Conservation (phyloP, 2,113 vertebrate species). For the Gallinago media region DNA sequence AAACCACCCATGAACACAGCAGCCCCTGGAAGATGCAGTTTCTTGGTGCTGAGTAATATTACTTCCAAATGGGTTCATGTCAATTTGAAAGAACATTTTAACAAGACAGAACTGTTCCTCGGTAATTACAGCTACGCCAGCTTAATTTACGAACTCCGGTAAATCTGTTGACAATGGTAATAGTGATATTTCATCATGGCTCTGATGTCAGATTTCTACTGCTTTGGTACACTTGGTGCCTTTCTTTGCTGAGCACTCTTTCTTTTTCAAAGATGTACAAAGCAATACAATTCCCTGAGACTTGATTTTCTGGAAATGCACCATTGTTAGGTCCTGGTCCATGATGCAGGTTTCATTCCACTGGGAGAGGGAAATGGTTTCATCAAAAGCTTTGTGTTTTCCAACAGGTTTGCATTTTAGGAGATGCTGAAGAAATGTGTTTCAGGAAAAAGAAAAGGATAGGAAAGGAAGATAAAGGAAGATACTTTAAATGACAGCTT, state of each 20-base stretch:
- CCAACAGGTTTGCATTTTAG: background rate
- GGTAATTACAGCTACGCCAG: background rate
- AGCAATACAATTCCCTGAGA: background rate
- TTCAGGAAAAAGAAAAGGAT: background rate
- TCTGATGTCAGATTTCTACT: background rate
- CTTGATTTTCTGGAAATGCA: background rate
- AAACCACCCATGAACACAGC: background rate
- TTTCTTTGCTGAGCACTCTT: background rate
- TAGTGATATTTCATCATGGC: background rate
- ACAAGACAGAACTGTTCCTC: background rate
- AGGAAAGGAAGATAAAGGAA: background rate
- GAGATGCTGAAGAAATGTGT: background rate
- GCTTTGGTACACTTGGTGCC: background rate
- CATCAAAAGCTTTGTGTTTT: background rate
- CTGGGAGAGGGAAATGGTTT: background rate
- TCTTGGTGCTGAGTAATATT: background rate
- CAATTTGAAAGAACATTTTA: background rate
- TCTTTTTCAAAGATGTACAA: background rate
- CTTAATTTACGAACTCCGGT: constrained; percentile 2
- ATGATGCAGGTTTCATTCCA: background rate
- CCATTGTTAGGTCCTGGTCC: too few species aligned
- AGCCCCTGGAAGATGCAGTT: background rate
- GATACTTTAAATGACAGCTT: background rate
- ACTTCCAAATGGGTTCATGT: background rate
- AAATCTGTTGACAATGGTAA: background rate